These are phyloP conservation scores for Notocelia uddmanniana DNA, from an alignment of 2,888 invertebrate genomes.

Conservation along the genomic window DNA sequence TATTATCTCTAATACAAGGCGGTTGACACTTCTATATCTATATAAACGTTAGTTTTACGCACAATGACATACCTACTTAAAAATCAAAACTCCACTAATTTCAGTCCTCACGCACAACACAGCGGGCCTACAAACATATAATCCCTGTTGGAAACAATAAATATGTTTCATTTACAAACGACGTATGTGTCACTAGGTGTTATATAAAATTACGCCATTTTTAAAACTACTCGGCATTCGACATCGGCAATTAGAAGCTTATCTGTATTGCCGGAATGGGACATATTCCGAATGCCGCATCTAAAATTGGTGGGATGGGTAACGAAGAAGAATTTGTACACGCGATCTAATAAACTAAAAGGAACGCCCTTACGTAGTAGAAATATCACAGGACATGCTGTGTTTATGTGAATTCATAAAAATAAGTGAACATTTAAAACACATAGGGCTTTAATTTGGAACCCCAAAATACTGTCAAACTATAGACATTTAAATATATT, in stretches of 20 bases:
- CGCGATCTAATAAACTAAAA: slow-evolving; percentile 41
- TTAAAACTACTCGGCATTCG: background rate
- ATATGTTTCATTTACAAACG: background rate
- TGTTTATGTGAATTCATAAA: background rate
- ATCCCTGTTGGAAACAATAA: slow-evolving; percentile 20
- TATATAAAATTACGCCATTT: background rate
- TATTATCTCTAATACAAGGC: no score
- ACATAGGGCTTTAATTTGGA: no score
- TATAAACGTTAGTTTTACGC: background rate
- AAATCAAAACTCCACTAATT: slow-evolving; percentile 14
- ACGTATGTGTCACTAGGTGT: background rate
- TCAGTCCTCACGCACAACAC: slow-evolving; percentile 28
- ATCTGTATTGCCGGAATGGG: slow-evolving; percentile 39
- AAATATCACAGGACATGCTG: background rate
- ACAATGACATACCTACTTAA: background rate
- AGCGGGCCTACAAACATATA: slow-evolving; percentile 21
- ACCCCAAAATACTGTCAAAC: no score
- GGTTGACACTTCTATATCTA: no score
- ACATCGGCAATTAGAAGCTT: slow-evolving; percentile 37
- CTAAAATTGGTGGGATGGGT: slow-evolving; percentile 41
- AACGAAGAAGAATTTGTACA: slow-evolving; percentile 34
- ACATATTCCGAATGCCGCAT: slow-evolving; percentile 34
- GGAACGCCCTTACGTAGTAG: slow-evolving; percentile 14
- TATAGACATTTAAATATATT: no score
- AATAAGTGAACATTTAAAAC: no score